Evolutionary conservation across 1,140 invertebrate species (phyloP), one percentile per base, ranked within the genome.

Genomic region (Rhagoletis zephyria): DNA sequence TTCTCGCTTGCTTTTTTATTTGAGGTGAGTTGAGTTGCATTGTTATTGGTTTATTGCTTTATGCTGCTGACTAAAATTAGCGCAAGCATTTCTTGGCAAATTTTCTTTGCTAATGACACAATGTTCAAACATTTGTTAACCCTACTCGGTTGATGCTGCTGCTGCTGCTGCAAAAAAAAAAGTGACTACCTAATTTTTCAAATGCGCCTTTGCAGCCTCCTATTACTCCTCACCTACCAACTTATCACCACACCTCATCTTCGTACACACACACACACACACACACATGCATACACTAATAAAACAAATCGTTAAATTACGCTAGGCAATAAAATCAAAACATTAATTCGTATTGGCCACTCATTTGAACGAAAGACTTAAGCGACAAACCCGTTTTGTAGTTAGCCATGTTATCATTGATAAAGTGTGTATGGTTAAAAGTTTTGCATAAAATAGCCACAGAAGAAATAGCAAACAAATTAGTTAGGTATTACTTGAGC

Each of bases 331-430:
- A 19, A 81, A 45, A 74, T 51, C 70, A 4, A 16, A 30, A 42
- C 45, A 59, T 74, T 67, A 74, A 74, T 12, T n/a, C 16, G 30
- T 56, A 81, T 59, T 81, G 16, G n/a, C 5, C 6, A 9, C 48
- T 56, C n/a, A 59, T 56, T 59, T 0, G 4, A 30, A 56, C 74
- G n/a, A 56, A 81, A 81, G 74, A 81, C 74, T 81, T 81, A 81
- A 81, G 74, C 74, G n/a, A 81, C 67, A 81, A 81, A 81, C 74
- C 45, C 19, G 74, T 81, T 81, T 81, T 1, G 10, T 81, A 56
- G 6, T 16, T 9, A 1, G 12, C 7, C 74, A 19, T 30, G 56
- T 81, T 81, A 56, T 19, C 48, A 42, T 14, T 59, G 74, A 59
- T 56, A 48, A 81, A 81, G 30, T n/a, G 14, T 56, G 74, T 81